Percentiles rank a stretch among this genome's conserved stretches.
phyloP scores from a whole-genome alignment of 2,797 vertebrate genomes.

The Alca torda region DNA sequence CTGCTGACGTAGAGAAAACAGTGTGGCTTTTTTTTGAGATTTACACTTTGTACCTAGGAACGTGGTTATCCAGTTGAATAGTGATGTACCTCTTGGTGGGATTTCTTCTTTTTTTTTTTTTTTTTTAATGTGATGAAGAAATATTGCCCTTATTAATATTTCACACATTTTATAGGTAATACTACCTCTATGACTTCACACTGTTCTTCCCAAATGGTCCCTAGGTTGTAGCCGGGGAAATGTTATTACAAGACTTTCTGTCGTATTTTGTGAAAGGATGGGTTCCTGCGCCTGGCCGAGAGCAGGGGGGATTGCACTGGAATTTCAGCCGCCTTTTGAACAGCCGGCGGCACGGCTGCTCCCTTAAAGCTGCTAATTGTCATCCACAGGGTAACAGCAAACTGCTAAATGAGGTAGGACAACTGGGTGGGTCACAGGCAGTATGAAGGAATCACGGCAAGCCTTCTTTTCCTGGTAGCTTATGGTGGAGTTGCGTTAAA shows the following conservation, averaged over 20 bases:
- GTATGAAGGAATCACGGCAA: not conserved
- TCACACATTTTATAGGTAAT: constrained; percentile 61
- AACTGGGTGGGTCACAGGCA: not conserved
- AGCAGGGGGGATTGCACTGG: constrained; percentile 32
- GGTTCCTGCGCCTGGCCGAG: constrained; percentile 48
- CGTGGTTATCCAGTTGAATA: not conserved
- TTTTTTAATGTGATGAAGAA: constrained; percentile 53
- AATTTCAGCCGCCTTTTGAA: constrained; percentile 48
- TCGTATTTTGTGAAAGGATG: constrained; percentile 68
- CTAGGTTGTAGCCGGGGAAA: constrained; percentile 72
- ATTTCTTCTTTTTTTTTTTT: not conserved
- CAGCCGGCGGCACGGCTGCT: not conserved
- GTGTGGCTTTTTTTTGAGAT: not conserved
- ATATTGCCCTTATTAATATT: constrained; percentile 69
- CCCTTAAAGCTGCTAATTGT: constrained; percentile 18
- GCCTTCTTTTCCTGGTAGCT: not conserved
- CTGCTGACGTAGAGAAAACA: not conserved
- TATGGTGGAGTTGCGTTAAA: not conserved
- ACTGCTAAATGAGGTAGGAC: not conserved
- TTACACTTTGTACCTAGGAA: not conserved
- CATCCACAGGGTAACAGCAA: not conserved
- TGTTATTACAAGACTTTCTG: constrained; percentile 73
- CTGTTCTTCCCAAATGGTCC: constrained; percentile 58
- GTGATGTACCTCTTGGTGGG: not conserved
- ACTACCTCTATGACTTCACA: constrained; percentile 60